Base-by-base conservation (phyloP, 2,797 vertebrate genomes). In the Malacoraja senta region DNA sequence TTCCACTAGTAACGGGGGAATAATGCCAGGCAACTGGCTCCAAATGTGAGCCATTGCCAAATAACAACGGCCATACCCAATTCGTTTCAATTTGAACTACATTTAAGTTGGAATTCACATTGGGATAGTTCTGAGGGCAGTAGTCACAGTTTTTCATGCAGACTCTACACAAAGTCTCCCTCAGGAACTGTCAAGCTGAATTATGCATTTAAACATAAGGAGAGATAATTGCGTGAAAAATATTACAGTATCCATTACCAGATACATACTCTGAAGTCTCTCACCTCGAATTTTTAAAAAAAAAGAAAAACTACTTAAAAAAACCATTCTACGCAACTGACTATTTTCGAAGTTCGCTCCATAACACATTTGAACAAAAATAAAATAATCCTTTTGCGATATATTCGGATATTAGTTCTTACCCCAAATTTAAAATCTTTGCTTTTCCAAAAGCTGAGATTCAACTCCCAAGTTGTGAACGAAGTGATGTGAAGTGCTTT, bases 401-500 rank as follows among this genome's bases (percentile, higher is more conserved):
- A 68, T 44, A 15, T 53, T 91, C 8, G 29, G 24, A 74, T 9
- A 74, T 13, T 35, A 72, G 38, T 26, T 10, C 32, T 91, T 91
- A 44, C 38, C 38, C 65, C 65, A 72, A 68, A 24, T 91, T 61
- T 65, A 61, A 61, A 88, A 88, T 91, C 68, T 44, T 38, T 9
- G 3, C 3, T 91, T 79, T 44, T 91, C 26, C 35, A 53, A 38
- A 44, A 29, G 35, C 38, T 29, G 38, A 38, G 19, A 91, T 74
- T 53, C 35, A 91, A 74, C 32, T 44, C 32, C 35, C 38, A n/a
- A 86, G 90, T 93, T 95, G 61, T 95, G 94, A 94, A 93, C 94
- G 94, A 93, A 93, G 91, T 95, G 95, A 94, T 94, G 95, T 95
- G 95, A 96, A 96, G 96, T 95, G 94, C 94, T 93, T 94, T 94